Evolutionary conservation across 2,888 invertebrate genomes (phyloP), one percentile per base, ranked within the genome.

Genomic region (Lobophora halterata): DNA sequence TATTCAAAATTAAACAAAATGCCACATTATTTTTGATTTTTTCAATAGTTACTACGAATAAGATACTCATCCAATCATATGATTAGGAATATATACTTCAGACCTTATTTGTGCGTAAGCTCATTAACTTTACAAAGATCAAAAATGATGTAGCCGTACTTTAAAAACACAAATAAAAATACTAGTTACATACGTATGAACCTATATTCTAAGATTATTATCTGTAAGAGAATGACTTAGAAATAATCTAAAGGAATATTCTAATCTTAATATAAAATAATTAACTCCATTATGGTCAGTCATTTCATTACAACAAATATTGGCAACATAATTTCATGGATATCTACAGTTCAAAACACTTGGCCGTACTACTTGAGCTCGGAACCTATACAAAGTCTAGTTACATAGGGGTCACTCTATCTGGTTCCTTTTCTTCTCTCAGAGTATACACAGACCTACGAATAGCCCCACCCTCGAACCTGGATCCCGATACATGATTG

Each of bases 221-320:
- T 20, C 16, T 16, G 16, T 35, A 32, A 36, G 11, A 27, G 4
- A 10, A 44, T 18, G 19, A 43, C 37, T 41, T 46, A 45, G 24
- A 29, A 42, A 42, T 48, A 44, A 39, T 26, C 7, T 44, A 44
- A 48, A 45, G 37, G 28, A 46, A 44, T 43, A 37, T 32, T 44
- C 39, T 43, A 32, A 38, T 36, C 6, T 48, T 70, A 73, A 73
- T 61, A 60, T 61, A 71, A 72, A 73, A 66, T 75, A 77, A 76
- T 73, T 79, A 78, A 71, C 74, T 67, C 65, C 71, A 43, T 45
- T 71, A 74, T 68, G 64, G 66, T 80, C 80, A 80, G 80, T 80
- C 80, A 69, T 73, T 75, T 73, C 49, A 55, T 61, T 62, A 59
- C 61, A 63, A 65, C 55, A 49, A 53, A 50, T 48, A 28, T 48